Conservation (phyloP, 2,113 vertebrate species). For the Eonycteris spelaea region DNA sequence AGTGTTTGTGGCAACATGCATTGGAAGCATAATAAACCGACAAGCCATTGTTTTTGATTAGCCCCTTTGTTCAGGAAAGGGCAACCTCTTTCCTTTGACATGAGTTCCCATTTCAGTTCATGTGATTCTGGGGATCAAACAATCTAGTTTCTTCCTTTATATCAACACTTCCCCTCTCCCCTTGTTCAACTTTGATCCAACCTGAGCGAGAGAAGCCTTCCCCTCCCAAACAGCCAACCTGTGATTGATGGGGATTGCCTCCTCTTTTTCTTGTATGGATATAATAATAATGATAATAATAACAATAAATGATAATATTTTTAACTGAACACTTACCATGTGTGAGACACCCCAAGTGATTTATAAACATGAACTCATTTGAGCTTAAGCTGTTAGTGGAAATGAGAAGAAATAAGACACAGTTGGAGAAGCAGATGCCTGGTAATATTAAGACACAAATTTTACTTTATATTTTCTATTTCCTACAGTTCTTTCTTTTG, state of each 20-base stretch:
- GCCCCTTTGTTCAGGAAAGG: neutral
- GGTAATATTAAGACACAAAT: neutral
- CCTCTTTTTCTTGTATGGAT: neutral
- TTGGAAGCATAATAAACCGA: neutral
- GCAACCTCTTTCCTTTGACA: neutral
- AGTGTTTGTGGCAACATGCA: neutral
- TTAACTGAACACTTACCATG: neutral
- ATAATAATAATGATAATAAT: neutral
- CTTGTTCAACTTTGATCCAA: neutral
- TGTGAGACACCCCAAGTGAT: neutral
- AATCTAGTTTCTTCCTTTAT: neutral
- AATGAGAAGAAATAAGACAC: neutral
- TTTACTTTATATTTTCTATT: neutral
- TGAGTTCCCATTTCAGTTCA: neutral
- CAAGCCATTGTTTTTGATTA: neutral
- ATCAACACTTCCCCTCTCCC: neutral
- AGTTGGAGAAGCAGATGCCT: neutral
- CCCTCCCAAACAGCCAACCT: neutral
- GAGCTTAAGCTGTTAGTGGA: neutral
- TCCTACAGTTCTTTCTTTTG: neutral
- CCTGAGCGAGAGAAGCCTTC: neutral
- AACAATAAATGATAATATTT: neutral
- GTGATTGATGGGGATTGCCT: no score
- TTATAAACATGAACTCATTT: neutral
- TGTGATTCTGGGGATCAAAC: neutral